Base-by-base conservation (phyloP, 2,113 vertebrate genomes). In the Phoenicopterus ruber region DNA sequence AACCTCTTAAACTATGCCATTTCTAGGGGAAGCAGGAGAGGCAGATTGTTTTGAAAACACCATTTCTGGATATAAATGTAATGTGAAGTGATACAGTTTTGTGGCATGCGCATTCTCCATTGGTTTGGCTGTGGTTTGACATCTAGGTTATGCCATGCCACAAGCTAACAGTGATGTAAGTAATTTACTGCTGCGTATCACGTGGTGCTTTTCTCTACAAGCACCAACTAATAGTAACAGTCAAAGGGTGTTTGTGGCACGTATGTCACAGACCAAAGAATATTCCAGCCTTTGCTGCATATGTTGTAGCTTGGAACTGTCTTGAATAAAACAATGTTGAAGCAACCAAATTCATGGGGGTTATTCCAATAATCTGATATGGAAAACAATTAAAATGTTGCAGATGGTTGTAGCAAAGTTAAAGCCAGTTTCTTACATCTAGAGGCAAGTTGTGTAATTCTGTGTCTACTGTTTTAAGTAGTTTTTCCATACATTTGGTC, bases 111-210 rank as follows among this genome's bases (percentile, higher is more conserved):
- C 26, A 9, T 91, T 91, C 62, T 79, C 86, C 94, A 90, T 94
- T 90, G 94, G 88, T 89, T 96, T 95, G 81, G 73, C 94, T 77
- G 94, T 89, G 91, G 91, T 77, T 94, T 96, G 91, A 89, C 74
- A 84, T 89, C 59, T 94, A 54, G 81, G 54, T 82, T 93, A 38
- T 94, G 88, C 91, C 93, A 94, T 96, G 94, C 93, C 93, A 82
- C 92, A 90, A 24, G 42, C 78, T 93, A 78, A 82, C 54, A 89
- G 62, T 82, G 88, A 69, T 96, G 86, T 40, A 89, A 94, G 73
- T 85, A 63, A 89, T 87, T 93, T 93, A 89, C 81, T 94, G 91
- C 80, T 80, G 26, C 2, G 0, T 65, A 77, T 94, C 89, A 94
- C 5, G 32, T 73, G 54, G 59, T 86, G 61, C 80, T 91, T 92